Percentiles rank a stretch among this genome's conserved stretches.
phyloP scores from a whole-genome alignment of 2,113 vertebrate genomes.

The Phasianus colchicus region DNA sequence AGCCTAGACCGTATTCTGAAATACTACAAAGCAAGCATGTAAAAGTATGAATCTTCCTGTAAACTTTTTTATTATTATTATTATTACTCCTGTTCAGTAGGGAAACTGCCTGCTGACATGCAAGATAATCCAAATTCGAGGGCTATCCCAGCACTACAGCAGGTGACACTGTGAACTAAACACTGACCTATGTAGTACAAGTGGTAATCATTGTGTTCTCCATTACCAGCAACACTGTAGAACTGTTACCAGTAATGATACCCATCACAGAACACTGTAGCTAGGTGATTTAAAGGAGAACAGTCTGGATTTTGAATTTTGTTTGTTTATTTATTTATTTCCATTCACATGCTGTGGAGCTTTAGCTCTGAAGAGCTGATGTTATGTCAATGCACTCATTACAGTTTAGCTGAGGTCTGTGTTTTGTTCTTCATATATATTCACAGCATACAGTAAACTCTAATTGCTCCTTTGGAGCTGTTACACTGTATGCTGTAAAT shows the following conservation, averaged over 20 bases:
- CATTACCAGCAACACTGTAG: not conserved
- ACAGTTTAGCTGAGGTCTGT: conserved; percentile 61
- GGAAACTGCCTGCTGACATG: not conserved
- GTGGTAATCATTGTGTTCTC: not conserved
- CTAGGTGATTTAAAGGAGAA: not conserved
- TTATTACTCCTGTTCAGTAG: not conserved
- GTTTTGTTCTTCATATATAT: conserved; percentile 71
- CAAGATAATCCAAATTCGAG: not conserved
- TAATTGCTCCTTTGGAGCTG: conserved; percentile 72
- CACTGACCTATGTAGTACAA: rapidly evolving
- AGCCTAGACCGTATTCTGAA: not conserved
- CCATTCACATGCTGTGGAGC: not conserved
- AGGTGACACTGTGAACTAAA: not conserved
- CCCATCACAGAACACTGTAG: not conserved
- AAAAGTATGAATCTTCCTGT: not conserved
- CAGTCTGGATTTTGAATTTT: conserved; percentile 4
- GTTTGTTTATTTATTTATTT: not conserved
- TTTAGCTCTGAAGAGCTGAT: conserved; percentile 37
- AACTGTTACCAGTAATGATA: not conserved
- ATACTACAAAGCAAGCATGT: not conserved
- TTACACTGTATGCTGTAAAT: conserved; percentile 70
- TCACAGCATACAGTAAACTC: conserved; percentile 71
- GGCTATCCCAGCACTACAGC: not conserved
- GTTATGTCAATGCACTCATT: conserved; percentile 60
- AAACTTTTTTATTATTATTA: not conserved